Evolutionary conservation across 2,797 vertebrate genomes (phyloP).

Genomic region (Pseudotriccus pelzelni): DNA sequence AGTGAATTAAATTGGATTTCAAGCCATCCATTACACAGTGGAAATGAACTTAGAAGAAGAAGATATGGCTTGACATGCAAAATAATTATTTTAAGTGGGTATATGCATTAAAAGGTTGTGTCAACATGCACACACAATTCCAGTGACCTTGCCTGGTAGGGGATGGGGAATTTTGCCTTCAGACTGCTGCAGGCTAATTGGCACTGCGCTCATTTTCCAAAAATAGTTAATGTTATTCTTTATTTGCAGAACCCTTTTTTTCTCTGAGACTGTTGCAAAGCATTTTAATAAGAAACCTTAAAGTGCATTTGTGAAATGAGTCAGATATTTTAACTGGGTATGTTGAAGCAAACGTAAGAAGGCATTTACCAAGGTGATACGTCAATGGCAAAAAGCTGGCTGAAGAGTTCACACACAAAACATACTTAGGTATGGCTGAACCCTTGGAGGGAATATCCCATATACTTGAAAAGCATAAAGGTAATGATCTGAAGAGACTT

Average conservation of each 20-base stretch:
- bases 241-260: background rate
- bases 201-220: background rate
- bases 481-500: background rate
- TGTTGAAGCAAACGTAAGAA: background rate
- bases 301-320: background rate
- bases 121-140: background rate
- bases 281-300: background rate
- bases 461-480: background rate
- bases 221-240: background rate
- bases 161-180: background rate
- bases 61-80: background rate
- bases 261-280: background rate
- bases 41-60: constrained; percentile 18
- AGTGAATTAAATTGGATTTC: constrained; percentile 33
- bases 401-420: background rate
- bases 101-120: background rate
- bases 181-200: constrained; percentile 15
- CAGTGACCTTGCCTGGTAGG: background rate
- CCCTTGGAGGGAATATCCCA: background rate
- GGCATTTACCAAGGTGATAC: background rate
- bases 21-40: background rate
- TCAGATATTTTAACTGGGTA: background rate
- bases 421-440: background rate
- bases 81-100: constrained; percentile 7
- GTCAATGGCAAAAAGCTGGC: background rate